A percentile compares a stretch with the other conserved stretches of the same genome.
phyloP scores from a whole-genome alignment of 2,113 vertebrate genomes.

The Pluvialis apricaria region DNA sequence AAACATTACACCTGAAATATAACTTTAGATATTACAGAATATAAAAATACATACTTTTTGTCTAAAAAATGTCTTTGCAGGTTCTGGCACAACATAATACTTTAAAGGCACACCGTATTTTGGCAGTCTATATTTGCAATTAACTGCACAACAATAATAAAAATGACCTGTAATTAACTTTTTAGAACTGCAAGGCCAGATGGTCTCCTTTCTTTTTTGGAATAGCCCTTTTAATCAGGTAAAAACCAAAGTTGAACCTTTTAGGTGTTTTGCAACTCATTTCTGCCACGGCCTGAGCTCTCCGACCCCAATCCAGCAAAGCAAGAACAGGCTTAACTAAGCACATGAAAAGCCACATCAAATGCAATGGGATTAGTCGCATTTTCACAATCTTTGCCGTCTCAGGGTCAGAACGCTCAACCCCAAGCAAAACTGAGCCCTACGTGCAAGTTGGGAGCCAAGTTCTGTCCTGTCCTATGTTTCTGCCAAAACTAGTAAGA shows the following conservation, averaged over 20 bases:
- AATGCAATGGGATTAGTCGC: background rate
- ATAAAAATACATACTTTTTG: constrained; percentile 80
- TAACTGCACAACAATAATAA: background rate
- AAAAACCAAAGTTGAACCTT: background rate
- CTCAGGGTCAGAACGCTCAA: background rate
- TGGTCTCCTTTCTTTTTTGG: background rate
- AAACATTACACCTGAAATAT: constrained; percentile 83
- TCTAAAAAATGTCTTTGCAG: constrained; percentile 71
- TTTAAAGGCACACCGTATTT: constrained; percentile 57
- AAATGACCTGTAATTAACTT: background rate
- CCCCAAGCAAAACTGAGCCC: background rate
- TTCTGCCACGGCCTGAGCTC: background rate
- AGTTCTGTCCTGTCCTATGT: background rate
- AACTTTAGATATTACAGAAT: constrained; percentile 78
- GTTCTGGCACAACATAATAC: constrained; percentile 63
- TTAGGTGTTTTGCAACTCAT: background rate
- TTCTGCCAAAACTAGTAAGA: background rate
- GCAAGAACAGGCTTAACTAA: background rate
- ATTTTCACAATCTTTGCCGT: background rate
- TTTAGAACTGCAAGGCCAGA: background rate
- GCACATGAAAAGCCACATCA: background rate
- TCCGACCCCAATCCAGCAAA: background rate
- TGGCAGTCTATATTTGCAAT: background rate
- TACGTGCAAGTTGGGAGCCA: background rate
- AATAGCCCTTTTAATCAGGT: background rate